Evolutionary conservation across 2,888 invertebrate genomes (phyloP).

Genomic region (Aporophyla lueneburgensis): DNA sequence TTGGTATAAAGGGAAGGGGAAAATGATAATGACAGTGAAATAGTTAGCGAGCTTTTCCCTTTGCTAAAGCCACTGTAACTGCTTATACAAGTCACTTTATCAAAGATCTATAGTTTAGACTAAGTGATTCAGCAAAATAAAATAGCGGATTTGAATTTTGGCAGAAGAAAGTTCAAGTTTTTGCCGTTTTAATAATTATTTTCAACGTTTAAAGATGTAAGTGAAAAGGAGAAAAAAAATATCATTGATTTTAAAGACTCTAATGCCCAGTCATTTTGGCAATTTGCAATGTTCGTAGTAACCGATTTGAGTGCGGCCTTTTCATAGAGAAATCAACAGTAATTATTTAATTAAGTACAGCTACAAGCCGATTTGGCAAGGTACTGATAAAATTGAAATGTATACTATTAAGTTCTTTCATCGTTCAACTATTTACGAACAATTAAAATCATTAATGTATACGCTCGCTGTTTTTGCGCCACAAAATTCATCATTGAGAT

Average conservation of each 20-base stretch:
- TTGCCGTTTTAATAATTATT: neutral
- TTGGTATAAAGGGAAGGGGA: rapidly evolving
- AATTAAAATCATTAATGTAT: constrained; percentile 38
- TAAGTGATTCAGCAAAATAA: no score
- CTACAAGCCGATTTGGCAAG: constrained; percentile 55
- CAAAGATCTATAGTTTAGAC: neutral
- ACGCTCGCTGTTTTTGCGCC: constrained; percentile 11
- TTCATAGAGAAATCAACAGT: constrained; percentile 32
- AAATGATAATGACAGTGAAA: neutral
- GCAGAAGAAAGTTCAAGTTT: neutral
- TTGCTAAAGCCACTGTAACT: neutral
- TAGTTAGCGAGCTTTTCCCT: neutral
- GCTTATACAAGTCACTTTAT: neutral
- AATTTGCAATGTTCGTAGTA: constrained; percentile 19
- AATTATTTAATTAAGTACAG: constrained; percentile 61
- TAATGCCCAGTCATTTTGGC: constrained; percentile 16
- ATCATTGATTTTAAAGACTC: neutral
- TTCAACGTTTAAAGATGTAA: neutral
- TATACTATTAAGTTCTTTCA: constrained; percentile 21
- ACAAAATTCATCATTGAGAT: constrained; percentile 12
- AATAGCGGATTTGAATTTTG: neutral
- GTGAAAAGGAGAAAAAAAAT: neutral
- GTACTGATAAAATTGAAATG: constrained; percentile 23
- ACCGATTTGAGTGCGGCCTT: constrained; percentile 37
- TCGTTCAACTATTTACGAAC: constrained; percentile 14